A percentile compares a stretch with the other conserved stretches of the same genome.
phyloP scores from a whole-genome alignment of 2,888 invertebrate species.

The Lordiphosa andalusiaca region DNA sequence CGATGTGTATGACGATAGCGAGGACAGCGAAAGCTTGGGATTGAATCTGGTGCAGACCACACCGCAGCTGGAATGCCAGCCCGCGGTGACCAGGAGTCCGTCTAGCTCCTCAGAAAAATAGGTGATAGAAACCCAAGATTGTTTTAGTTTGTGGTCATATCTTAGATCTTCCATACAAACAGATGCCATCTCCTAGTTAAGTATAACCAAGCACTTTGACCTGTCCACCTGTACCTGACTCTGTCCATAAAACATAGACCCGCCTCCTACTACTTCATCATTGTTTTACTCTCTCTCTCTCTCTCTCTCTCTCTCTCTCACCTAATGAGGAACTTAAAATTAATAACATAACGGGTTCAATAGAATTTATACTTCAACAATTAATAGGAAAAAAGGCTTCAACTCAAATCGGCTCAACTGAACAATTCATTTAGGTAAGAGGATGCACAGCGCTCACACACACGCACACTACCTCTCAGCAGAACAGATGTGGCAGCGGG shows the following conservation, averaged over 20 bases:
- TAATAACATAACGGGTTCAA: constrained; percentile 52
- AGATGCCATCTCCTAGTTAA: constrained; percentile 30
- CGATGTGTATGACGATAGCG: constrained; percentile 60
- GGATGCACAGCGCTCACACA: no score
- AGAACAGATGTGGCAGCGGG: no score
- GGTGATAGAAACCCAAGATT: constrained; percentile 35
- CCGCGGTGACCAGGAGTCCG: constrained; percentile 50
- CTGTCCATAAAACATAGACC: constrained; percentile 23
- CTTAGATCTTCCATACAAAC: constrained; percentile 63
- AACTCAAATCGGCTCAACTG: constrained; percentile 3
- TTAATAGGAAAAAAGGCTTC: constrained; percentile 32
- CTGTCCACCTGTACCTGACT: constrained; percentile 68
- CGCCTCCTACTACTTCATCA: constrained; percentile 5
- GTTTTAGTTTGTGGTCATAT: constrained; percentile 52
- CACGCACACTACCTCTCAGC: no score
- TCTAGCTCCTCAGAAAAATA: constrained; percentile 65
- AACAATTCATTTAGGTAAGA: no score
- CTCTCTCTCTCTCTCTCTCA: constrained; percentile 9
- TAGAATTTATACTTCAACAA: constrained; percentile 48
- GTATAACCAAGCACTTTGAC: constrained; percentile 61
- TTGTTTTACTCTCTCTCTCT: constrained; percentile 8
- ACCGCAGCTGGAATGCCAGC: constrained; percentile 51
- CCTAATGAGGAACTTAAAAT: neutral
- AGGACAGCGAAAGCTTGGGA: constrained; percentile 50
- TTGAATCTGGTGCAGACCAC: constrained; percentile 52